phyloP scores from a whole-genome alignment of 1,140 invertebrate genomes.

The Drosophila azteca region DNA sequence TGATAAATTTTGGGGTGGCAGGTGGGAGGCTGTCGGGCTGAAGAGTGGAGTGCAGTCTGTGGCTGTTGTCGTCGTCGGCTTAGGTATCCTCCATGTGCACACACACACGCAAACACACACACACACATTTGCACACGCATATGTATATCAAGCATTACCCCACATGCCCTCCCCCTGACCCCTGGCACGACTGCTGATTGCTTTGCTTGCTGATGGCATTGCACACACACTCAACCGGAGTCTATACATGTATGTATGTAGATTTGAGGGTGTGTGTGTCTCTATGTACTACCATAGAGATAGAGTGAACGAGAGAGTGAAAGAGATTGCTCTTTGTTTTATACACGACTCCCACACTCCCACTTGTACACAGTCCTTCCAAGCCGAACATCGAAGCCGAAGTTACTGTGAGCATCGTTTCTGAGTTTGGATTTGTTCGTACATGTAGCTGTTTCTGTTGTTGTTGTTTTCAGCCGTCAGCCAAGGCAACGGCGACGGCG shows the following conservation, averaged over 20 bases:
- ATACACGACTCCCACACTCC: slow-evolving; percentile 35
- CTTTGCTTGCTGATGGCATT: slow-evolving; percentile 74
- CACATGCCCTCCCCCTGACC: slow-evolving; percentile 59
- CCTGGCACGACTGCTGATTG: slow-evolving; percentile 74
- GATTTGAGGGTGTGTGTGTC: slow-evolving; percentile 11
- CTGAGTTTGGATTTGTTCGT: slow-evolving; percentile 44
- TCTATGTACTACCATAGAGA: slow-evolving; percentile 17
- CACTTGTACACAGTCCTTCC: not conserved
- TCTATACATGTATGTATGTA: slow-evolving; percentile 1
- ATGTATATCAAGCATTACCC: slow-evolving; percentile 46
- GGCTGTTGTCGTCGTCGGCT: slow-evolving; percentile 55
- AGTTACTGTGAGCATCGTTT: slow-evolving; percentile 37
- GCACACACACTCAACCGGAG: slow-evolving; percentile 25
- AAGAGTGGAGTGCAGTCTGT: not conserved
- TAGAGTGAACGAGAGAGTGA: slow-evolving; percentile 20
- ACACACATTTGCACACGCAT: slow-evolving; percentile 21
- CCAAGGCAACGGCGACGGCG: slow-evolving; percentile 20
- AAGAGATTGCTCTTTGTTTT: slow-evolving; percentile 67
- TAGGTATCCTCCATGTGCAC: slow-evolving; percentile 35
- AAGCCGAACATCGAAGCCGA: slow-evolving; percentile 32
- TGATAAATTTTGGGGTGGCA: slow-evolving; percentile 70
- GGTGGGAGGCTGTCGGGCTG: slow-evolving; percentile 46
- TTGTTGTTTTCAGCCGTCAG: slow-evolving; percentile 11
- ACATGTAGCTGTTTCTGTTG: slow-evolving; percentile 11
- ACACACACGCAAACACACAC: slow-evolving; percentile 5